These are phyloP conservation scores for Myotis lucifugus DNA, from an alignment of 2,113 vertebrate genomes.

Conservation along the genomic window DNA sequence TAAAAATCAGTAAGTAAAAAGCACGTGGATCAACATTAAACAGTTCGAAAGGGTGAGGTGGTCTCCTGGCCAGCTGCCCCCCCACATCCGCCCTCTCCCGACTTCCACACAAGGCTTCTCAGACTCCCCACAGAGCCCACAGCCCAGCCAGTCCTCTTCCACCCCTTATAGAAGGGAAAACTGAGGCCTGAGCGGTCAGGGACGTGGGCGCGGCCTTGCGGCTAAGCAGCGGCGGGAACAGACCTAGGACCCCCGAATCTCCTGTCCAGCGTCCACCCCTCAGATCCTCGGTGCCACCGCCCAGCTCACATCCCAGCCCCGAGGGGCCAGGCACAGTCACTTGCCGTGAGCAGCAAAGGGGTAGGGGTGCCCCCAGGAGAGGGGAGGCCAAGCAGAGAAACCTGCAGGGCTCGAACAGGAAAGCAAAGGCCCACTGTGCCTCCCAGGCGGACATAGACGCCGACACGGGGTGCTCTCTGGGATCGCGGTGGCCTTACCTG, in stretches of 20 bases:
- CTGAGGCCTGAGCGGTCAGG: neutral
- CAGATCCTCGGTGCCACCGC: neutral
- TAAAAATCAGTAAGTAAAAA: neutral
- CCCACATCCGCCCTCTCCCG: neutral
- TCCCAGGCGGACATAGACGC: neutral
- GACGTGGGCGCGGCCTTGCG: accelerated
- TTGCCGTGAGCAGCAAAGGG: no score
- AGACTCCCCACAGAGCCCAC: neutral
- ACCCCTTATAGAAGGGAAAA: neutral
- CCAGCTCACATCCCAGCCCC: neutral
- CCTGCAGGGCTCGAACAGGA: accelerated
- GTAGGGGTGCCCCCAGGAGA: neutral
- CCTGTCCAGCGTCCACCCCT: no score
- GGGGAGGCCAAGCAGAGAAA: neutral
- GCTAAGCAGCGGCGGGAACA: no score
- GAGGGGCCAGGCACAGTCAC: neutral
- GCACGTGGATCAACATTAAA: neutral
- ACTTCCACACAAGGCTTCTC: neutral
- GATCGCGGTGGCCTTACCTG: neutral
- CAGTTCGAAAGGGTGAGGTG: neutral
- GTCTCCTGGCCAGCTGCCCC: neutral
- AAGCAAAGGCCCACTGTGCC: neutral
- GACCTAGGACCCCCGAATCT: accelerated
- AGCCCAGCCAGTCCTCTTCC: neutral
- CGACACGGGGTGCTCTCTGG: accelerated